A percentile compares a stretch with the other conserved stretches of the same genome.
Conservation (phyloP, 2,888 invertebrate species). For the Patella depressa region DNA sequence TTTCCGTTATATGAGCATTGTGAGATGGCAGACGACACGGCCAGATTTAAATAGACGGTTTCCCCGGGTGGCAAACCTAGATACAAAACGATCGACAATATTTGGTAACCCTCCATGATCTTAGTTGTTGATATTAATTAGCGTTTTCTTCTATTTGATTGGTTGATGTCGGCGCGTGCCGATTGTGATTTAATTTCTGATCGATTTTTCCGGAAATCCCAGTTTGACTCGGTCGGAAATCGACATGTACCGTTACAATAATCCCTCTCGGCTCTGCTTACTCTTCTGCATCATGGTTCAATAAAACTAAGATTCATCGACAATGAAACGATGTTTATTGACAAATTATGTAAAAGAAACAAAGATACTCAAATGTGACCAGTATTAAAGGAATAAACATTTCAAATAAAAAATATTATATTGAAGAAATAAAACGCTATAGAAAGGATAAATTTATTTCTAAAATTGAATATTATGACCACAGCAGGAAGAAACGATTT, state of each 20-base stretch:
- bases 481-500: too few species aligned
- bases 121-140: slow-evolving; percentile 20
- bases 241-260: slow-evolving; percentile 3
- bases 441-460: too few species aligned
- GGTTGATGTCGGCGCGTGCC: slow-evolving; percentile 18
- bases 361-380: too few species aligned
- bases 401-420: too few species aligned
- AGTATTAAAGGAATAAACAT: too few species aligned
- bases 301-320: too few species aligned
- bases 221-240: slow-evolving; percentile 11
- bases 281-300: too few species aligned
- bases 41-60: neutral
- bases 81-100: neutral
- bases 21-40: neutral
- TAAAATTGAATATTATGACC: too few species aligned
- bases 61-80: neutral
- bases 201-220: slow-evolving; percentile 23
- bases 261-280: neutral
- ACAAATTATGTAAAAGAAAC: too few species aligned
- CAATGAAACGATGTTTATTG: too few species aligned
- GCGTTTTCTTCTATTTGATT: slow-evolving; percentile 15
- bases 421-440: too few species aligned
- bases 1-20: too few species aligned
- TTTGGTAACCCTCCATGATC: neutral
- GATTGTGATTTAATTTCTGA: slow-evolving; percentile 24